Conservation (phyloP, 2,113 vertebrate genomes). For the Aptenodytes forsteri region DNA sequence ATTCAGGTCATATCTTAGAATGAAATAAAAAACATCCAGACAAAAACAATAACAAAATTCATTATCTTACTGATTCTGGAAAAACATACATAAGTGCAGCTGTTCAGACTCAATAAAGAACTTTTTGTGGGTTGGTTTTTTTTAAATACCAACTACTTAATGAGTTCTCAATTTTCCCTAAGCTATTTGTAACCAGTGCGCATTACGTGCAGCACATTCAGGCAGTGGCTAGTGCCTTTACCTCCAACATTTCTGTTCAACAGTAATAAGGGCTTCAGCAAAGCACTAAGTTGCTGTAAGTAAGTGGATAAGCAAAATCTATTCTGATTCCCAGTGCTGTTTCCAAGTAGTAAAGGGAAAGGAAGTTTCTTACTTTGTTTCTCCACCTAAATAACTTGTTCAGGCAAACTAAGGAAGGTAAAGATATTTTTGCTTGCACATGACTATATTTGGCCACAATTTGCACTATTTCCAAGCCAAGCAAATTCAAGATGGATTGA, state of each 20-base stretch:
- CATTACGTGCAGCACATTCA: not conserved
- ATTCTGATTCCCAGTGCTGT: not conserved
- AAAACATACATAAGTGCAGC: not conserved
- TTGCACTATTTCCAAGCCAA: not conserved
- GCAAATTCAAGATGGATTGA: not conserved
- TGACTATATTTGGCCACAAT: not conserved
- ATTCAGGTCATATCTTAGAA: not conserved
- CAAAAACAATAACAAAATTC: not conserved
- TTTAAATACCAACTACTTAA: not conserved
- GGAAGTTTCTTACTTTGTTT: not conserved
- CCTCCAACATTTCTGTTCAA: not conserved
- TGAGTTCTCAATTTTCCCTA: not conserved
- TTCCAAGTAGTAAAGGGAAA: not conserved
- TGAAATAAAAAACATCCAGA: not conserved
- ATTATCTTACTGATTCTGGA: not conserved
- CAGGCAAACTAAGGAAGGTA: not conserved
- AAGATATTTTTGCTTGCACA: not conserved
- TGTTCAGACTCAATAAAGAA: not conserved
- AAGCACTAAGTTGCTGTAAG: not conserved
- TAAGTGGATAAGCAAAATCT: not conserved
- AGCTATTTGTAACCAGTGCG: not conserved
- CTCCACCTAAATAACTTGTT: not conserved
- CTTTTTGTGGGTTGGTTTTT: not conserved
- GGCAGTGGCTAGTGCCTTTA: not conserved
- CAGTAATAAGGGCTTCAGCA: not conserved